Conservation (phyloP, 2,113 vertebrate genomes). For the Eleginops maclovinus region DNA sequence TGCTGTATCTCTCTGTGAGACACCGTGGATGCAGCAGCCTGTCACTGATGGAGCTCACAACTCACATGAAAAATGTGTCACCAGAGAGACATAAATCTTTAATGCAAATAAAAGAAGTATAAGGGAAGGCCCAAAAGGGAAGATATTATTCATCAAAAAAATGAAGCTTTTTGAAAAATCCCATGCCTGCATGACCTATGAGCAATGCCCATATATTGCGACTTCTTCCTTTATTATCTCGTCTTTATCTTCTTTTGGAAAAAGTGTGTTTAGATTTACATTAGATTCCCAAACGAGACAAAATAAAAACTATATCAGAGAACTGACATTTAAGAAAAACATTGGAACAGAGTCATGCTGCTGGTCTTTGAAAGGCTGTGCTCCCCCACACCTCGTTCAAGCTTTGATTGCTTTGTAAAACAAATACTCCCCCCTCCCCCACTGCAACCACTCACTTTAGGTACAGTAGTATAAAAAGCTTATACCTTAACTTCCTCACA, state of each 20-base stretch:
- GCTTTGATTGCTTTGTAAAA: slow-evolving; percentile 37
- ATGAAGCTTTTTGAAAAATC: not conserved
- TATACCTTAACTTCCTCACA: too few species aligned
- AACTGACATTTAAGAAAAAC: slow-evolving; percentile 19
- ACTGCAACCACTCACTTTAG: not conserved
- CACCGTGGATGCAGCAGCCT: too few species aligned
- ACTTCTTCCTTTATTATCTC: not conserved
- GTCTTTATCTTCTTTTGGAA: not conserved
- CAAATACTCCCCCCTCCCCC: slow-evolving; percentile 10
- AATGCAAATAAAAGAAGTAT: not conserved
- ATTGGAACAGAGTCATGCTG: not conserved
- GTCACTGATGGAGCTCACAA: too few species aligned
- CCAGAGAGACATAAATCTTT: not conserved
- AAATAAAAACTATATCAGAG: not conserved
- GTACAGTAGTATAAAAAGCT: not conserved
- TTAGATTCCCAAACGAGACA: not conserved
- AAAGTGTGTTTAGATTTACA: not conserved
- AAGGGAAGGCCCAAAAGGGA: not conserved
- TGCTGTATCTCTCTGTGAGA: too few species aligned
- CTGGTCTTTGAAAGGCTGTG: not conserved
- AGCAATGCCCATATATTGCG: not conserved
- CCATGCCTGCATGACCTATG: not conserved
- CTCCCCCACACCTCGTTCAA: slow-evolving; percentile 2
- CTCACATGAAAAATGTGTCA: not conserved
- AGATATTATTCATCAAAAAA: not conserved